phyloP scores from a whole-genome alignment of 2,888 invertebrate genomes.

The Tiliacea citrago region DNA sequence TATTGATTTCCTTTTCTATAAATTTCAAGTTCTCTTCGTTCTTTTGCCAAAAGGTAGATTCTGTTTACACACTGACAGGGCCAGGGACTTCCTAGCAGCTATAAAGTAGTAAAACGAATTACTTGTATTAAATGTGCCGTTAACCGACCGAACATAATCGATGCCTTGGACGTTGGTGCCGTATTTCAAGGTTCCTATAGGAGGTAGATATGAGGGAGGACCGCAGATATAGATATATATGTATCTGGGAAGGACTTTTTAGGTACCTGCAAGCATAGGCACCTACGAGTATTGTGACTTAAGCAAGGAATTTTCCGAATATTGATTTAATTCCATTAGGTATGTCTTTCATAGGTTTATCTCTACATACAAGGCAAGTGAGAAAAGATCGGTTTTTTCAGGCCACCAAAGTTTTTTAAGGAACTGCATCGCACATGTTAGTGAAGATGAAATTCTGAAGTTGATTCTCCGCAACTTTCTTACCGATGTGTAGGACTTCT shows the following conservation, averaged over 20 bases:
- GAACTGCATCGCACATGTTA: slow-evolving; percentile 88
- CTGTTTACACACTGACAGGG: background rate
- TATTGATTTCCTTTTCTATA: background rate
- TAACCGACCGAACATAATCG: slow-evolving; percentile 60
- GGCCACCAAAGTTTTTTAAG: slow-evolving; percentile 85
- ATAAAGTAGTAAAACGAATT: slow-evolving; percentile 62
- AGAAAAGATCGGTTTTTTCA: slow-evolving; percentile 81
- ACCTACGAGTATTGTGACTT: too few relatives aligned
- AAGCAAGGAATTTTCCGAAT: background rate
- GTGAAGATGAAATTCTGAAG: background rate
- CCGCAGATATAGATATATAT: too few relatives aligned
- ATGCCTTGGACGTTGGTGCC: slow-evolving; percentile 25
- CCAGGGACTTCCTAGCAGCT: slow-evolving; percentile 24
- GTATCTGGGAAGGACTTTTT: too few relatives aligned
- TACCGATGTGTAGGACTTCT: background rate
- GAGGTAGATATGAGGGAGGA: background rate
- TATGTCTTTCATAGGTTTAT: too few relatives aligned
- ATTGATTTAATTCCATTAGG: too few relatives aligned
- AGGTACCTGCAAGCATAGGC: too few relatives aligned
- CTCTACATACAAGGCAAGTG: too few relatives aligned
- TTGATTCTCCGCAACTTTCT: background rate
- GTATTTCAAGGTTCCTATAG: slow-evolving; percentile 31
- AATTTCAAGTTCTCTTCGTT: background rate
- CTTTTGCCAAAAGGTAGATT: background rate
- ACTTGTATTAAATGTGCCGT: slow-evolving; percentile 66